Conservation (phyloP, 2,888 invertebrate species). For the Congeria kusceri region DNA sequence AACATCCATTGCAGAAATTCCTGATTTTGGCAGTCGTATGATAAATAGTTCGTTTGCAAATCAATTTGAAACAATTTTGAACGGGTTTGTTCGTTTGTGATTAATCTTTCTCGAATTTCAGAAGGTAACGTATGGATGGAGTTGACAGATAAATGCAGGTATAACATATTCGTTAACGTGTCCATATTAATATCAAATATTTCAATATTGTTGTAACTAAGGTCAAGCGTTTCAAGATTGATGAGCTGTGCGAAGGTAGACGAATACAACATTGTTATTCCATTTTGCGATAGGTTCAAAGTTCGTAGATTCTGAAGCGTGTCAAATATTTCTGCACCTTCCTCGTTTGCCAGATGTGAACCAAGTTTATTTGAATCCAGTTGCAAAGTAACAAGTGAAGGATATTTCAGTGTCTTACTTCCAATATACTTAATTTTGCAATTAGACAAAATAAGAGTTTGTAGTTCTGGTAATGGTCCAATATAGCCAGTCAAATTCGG, state of each 20-base stretch:
- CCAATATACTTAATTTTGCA: slow-evolving; percentile 20
- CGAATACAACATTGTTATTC: slow-evolving; percentile 8
- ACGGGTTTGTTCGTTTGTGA: too few relatives aligned
- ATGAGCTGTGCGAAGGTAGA: not conserved
- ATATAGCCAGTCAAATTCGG: slow-evolving; percentile 21
- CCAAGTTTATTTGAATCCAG: slow-evolving; percentile 40
- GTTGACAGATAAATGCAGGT: slow-evolving; percentile 32
- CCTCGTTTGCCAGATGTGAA: not conserved
- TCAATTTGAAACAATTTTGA: slow-evolving; percentile 26
- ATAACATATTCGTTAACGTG: slow-evolving; percentile 19
- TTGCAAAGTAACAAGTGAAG: slow-evolving; percentile 22
- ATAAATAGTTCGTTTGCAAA: slow-evolving; percentile 33
- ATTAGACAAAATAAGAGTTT: slow-evolving; percentile 30
- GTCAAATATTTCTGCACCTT: slow-evolving; percentile 24
- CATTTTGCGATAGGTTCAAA: slow-evolving; percentile 31
- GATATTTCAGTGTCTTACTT: slow-evolving; percentile 10
- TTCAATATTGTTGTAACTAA: slow-evolving; percentile 41
- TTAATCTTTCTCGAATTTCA: too few relatives aligned
- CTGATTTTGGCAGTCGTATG: slow-evolving; percentile 15
- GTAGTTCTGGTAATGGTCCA: slow-evolving; percentile 20
- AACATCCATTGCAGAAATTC: slow-evolving; percentile 39
- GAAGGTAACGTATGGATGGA: slow-evolving; percentile 16
- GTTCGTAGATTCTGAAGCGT: slow-evolving; percentile 21
- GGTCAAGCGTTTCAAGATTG: slow-evolving; percentile 18
- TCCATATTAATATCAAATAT: not conserved